Evolutionary conservation across 2,113 vertebrate species (phyloP).

Genomic region (Amphiprion ocellaris): DNA sequence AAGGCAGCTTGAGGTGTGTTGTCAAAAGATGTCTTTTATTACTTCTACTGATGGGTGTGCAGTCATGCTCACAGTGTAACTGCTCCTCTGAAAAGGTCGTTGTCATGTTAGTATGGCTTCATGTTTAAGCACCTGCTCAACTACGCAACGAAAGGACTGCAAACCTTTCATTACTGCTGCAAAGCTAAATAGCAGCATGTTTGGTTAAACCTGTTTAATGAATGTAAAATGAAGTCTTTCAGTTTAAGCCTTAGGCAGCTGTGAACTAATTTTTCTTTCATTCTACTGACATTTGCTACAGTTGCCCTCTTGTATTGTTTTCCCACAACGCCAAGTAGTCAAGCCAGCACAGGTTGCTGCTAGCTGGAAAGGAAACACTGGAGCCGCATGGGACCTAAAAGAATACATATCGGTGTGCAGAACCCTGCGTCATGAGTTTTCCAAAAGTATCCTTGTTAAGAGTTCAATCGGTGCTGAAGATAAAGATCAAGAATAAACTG

Average conservation of each 20-base stretch:
- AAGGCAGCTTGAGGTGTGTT: conserved; percentile 67
- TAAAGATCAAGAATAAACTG: background rate
- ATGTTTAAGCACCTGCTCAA: conserved; percentile 26
- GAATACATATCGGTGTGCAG: background rate
- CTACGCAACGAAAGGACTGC: background rate
- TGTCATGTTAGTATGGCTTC: conserved; percentile 44
- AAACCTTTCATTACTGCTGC: background rate
- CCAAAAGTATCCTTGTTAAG: background rate
- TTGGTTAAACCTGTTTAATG: background rate
- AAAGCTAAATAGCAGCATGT: background rate
- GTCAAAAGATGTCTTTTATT: conserved; percentile 32
- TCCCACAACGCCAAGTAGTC: background rate
- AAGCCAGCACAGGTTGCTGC: background rate
- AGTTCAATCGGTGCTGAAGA: conserved; percentile 22
- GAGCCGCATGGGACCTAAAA: background rate
- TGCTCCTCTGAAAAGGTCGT: conserved; percentile 45
- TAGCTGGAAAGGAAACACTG: conserved; percentile 5
- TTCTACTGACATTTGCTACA: background rate
- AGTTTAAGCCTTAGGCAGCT: background rate
- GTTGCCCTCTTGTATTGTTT: background rate
- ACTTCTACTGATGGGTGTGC: conserved; percentile 38
- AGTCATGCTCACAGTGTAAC: conserved; percentile 34
- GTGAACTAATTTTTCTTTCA: background rate
- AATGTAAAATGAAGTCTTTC: background rate
- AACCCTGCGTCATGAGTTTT: background rate